Evolutionary conservation across 2,888 invertebrate species (phyloP).

Genomic region (Perizoma affinitatum): DNA sequence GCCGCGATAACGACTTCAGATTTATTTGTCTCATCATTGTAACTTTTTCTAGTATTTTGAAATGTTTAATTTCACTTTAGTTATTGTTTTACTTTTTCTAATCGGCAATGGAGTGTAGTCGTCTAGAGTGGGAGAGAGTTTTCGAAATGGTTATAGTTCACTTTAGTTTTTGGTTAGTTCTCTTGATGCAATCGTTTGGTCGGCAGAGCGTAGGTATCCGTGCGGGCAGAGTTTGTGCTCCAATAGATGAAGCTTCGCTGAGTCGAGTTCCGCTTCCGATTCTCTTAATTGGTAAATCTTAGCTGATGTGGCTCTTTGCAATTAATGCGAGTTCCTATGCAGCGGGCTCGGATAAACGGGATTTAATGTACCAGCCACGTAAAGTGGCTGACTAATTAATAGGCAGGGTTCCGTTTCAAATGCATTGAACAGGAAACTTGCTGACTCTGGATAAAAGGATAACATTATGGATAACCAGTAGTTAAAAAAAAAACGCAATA

Average conservation of each 20-base stretch:
- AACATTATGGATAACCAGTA: too few species aligned
- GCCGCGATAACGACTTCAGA: slow-evolving; percentile 41
- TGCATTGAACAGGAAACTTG: slow-evolving; percentile 12
- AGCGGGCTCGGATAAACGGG: slow-evolving; percentile 56
- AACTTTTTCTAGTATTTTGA: slow-evolving; percentile 39
- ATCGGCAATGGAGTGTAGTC: slow-evolving; percentile 16
- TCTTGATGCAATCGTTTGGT: slow-evolving; percentile 27
- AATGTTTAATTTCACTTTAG: slow-evolving; percentile 29
- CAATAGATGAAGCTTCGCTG: slow-evolving; percentile 53
- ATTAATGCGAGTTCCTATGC: slow-evolving; percentile 68
- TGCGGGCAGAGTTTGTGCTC: slow-evolving; percentile 33
- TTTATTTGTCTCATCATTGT: slow-evolving; percentile 43
- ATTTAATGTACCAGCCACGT: slow-evolving; percentile 58
- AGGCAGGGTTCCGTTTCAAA: slow-evolving; percentile 27
- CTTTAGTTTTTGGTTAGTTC: slow-evolving; percentile 36
- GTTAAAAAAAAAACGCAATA: too few species aligned
- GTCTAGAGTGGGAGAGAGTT: slow-evolving; percentile 9
- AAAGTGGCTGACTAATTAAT: slow-evolving; percentile 49
- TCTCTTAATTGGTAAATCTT: slow-evolving; percentile 81
- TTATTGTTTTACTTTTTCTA: slow-evolving; percentile 23
- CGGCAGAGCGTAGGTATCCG: slow-evolving; percentile 14
- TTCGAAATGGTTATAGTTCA: slow-evolving; percentile 29
- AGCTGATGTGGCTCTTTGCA: slow-evolving; percentile 79
- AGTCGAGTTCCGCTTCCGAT: slow-evolving; percentile 73
- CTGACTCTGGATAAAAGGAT: background rate